Evolutionary conservation across 1,140 invertebrate species (phyloP).

Genomic region (Drosophila parabipectinata): DNA sequence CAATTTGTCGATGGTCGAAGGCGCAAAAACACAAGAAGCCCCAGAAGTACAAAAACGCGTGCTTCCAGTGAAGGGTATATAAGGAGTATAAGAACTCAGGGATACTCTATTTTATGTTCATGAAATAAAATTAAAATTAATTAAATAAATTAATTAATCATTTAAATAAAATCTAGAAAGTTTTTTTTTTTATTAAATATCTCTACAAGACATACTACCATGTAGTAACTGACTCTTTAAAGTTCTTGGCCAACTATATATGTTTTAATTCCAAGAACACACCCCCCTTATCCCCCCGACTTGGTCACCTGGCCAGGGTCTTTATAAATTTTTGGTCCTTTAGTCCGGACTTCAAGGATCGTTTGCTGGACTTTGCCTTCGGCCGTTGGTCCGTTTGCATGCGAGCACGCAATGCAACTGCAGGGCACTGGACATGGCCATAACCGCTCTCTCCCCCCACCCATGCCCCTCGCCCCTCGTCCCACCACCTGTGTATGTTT

Average conservation of each 20-base stretch:
- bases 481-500: not conserved
- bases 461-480: not conserved
- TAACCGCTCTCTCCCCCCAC: not conserved
- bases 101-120: not conserved
- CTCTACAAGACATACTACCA: too few species aligned
- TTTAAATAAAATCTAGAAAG: not conserved
- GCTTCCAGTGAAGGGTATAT: not conserved
- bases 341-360: conserved; percentile 34
- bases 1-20: conserved; percentile 63
- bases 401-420: conserved; percentile 20
- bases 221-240: not conserved
- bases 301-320: conserved; percentile 12
- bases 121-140: not conserved
- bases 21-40: conserved; percentile 45
- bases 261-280: not conserved
- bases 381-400: conserved; percentile 31
- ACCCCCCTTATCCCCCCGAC: not conserved
- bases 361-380: conserved; percentile 41
- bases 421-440: conserved; percentile 15
- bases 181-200: not conserved
- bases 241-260: not conserved
- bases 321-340: conserved; percentile 10
- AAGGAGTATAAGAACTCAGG: not conserved
- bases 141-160: rapidly evolving
- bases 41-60: conserved; percentile 24